Percentiles rank a stretch among this genome's conserved stretches.
These are phyloP conservation scores for Phylloscopus trochilus DNA, from an alignment of 2,113 vertebrate genomes.

Conservation along the genomic window DNA sequence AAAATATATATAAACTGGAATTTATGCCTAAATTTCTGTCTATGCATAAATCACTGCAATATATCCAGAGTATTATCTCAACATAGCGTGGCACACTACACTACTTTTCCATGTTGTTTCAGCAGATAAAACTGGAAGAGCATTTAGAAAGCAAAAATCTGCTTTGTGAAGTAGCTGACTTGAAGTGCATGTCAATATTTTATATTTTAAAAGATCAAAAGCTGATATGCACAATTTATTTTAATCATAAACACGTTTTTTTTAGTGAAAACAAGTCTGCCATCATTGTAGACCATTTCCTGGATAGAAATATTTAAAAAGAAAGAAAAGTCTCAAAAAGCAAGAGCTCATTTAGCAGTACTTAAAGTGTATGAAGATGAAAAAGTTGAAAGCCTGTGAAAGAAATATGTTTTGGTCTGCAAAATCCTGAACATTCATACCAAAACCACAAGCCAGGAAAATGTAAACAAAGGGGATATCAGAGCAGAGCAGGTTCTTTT, in stretches of 20 bases:
- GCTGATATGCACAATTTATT: not conserved
- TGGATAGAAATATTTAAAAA: not conserved
- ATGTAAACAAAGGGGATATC: not conserved
- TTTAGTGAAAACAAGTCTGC: not conserved
- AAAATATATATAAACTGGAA: not conserved
- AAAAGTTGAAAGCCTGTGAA: not conserved
- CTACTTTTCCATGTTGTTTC: not conserved
- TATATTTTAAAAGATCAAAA: not conserved
- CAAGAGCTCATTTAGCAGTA: not conserved
- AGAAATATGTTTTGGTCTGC: not conserved
- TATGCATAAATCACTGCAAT: not conserved
- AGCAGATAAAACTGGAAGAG: not conserved
- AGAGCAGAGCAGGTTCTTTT: not conserved
- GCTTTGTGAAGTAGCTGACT: not conserved
- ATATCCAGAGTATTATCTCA: not conserved
- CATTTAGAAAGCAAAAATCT: not conserved
- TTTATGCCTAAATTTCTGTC: not conserved
- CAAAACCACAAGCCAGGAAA: not conserved
- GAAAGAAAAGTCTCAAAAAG: not conserved
- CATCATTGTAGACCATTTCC: not conserved
- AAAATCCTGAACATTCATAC: not conserved
- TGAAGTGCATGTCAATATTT: not conserved
- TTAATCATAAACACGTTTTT: not conserved
- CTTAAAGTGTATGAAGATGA: not conserved
- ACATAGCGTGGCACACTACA: fast-evolving